Base-by-base conservation (phyloP, 2,888 invertebrate genomes). In the Trimorus sp. region DNA sequence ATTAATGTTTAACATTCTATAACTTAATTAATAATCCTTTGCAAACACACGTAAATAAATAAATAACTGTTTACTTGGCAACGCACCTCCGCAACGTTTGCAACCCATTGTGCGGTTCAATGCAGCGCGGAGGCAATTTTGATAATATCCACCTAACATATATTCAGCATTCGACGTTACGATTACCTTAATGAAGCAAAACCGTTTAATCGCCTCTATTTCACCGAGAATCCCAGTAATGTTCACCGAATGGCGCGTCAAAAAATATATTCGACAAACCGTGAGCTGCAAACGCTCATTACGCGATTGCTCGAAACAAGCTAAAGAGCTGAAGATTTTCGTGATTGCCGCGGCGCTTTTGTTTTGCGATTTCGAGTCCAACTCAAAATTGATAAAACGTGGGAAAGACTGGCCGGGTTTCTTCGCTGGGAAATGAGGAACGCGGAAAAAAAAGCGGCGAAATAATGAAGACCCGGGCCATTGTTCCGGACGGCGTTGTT, bases 131-230 rank as follows among this genome's bases (percentile, higher is more conserved):
- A 48, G 60, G 40, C 51, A 70, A 70, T 70, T 60, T 42, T 60
- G 70, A 70, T 70, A 60, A 70, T 60, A 70, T 60, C 53, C 60
- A 51, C 70, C 60, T 51, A 42, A 60, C 70, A 53, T 60, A 40
- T 60, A 70, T 60, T 70, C 51, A 53, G 14, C 37, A 9, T 42
- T 60, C 38, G 51, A 16, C 26, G 38, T 16, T 51, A 14, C 60
- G 60, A 70, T 70, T 60, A 53, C 40, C 15, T 51, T 60, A 40
- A 70, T 60, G 36, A 60, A 60, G 70, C 59, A 14, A 38, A 3
- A 14, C 12, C 14, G 12, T 40, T 15, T 36, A 26, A 26, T 70
- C 51, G 62, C 48, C 37, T 66, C 26, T 26, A 26, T 26, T 26
- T 26, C 26, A 26, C 26, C 26, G 26, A 26, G 26, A 26, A 26